phyloP scores from a whole-genome alignment of 2,113 vertebrate species.

The Sphaerodactylus townsendi region DNA sequence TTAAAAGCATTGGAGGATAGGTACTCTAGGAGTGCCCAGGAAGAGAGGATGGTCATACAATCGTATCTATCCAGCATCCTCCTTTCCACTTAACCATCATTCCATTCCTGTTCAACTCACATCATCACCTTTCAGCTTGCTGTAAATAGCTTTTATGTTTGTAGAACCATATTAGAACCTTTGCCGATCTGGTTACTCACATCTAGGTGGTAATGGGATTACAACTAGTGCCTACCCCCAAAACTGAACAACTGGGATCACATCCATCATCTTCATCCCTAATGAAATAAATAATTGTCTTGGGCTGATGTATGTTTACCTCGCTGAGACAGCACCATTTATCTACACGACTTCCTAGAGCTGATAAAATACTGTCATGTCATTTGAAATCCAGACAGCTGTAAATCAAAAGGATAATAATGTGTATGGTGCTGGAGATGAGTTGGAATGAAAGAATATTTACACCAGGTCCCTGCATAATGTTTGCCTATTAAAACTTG shows the following conservation, averaged over 20 bases:
- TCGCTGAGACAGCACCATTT: slow-evolving; percentile 21
- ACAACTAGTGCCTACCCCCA: slow-evolving; percentile 1
- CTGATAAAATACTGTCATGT: slow-evolving; percentile 31
- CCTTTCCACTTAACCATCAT: not conserved
- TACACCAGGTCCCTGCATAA: slow-evolving; percentile 2
- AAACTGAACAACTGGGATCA: slow-evolving; percentile 21
- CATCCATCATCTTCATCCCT: not conserved
- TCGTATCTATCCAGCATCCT: not conserved
- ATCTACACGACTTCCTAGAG: slow-evolving; percentile 22
- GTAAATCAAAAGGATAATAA: slow-evolving; percentile 44
- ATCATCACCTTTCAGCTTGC: not conserved
- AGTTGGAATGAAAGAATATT: not conserved
- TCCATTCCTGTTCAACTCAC: not conserved
- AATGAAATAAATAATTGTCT: slow-evolving; percentile 1
- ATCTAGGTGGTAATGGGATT: slow-evolving; percentile 32
- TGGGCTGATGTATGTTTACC: accelerated
- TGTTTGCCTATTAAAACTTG: not conserved
- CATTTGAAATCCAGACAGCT: not conserved
- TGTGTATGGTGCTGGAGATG: accelerated
- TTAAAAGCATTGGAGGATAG: too few relatives aligned
- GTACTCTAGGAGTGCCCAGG: too few relatives aligned
- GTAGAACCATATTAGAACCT: not conserved
- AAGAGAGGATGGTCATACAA: not conserved
- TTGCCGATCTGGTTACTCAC: slow-evolving; percentile 7
- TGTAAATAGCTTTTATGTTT: not conserved